Evolutionary conservation across 1,140 invertebrate species (phyloP).

Genomic region (Coenobita brevimanus): DNA sequence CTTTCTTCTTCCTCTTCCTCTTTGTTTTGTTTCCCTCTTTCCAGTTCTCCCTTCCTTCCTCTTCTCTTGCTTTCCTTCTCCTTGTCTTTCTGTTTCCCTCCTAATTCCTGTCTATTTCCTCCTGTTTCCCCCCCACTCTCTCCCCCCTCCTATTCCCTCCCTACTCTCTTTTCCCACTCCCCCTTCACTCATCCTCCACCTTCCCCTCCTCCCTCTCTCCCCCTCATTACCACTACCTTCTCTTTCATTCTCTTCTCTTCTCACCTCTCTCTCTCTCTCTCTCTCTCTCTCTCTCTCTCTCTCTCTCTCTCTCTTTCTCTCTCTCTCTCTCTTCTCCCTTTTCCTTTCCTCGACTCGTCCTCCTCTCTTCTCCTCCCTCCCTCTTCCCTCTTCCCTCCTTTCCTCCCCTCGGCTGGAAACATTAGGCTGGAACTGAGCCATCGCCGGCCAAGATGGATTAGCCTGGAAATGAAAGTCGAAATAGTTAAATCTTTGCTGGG

Average conservation of each 20-base stretch:
- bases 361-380: not conserved
- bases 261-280: not conserved
- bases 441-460: constrained; percentile 65
- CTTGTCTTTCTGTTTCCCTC: not conserved
- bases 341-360: not conserved
- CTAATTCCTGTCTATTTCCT: not conserved
- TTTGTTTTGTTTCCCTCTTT: no score
- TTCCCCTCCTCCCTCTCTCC: not conserved
- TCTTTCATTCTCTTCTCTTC: not conserved
- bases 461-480: constrained; percentile 66
- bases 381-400: constrained; percentile 13
- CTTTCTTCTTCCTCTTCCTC: no score
- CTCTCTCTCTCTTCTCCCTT: not conserved
- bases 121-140: not conserved
- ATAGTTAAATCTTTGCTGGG: constrained; percentile 64
- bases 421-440: constrained; percentile 66
- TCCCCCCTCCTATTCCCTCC: not conserved
- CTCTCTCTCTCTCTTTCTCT: not conserved
- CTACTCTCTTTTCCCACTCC: not conserved
- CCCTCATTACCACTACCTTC: no score
- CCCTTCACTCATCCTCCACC: not conserved
- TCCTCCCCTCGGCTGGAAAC: constrained; percentile 43
- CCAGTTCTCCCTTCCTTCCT: no score
- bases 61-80: no score
- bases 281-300: not conserved